phyloP scores from a whole-genome alignment of 1,140 invertebrate genomes.

The Drosophila tristis region DNA sequence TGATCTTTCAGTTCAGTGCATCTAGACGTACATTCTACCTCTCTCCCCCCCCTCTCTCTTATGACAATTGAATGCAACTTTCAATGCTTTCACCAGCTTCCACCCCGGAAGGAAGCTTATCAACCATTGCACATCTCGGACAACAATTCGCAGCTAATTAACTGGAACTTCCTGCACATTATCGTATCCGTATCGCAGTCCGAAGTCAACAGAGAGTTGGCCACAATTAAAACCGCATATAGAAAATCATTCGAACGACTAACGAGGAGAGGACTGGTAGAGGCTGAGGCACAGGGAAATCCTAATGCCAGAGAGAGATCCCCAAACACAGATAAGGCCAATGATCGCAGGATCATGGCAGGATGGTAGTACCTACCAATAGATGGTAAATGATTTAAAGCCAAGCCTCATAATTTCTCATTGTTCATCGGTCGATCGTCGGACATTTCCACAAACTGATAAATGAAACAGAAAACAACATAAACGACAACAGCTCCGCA shows the following conservation, averaged over 20 bases:
- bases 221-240: conserved; percentile 78
- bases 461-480: conserved; percentile 75
- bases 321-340: conserved; percentile 47
- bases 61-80: conserved; percentile 33
- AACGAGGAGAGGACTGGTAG: conserved; percentile 11
- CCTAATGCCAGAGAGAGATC: conserved; percentile 33
- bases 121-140: conserved; percentile 45
- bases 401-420: conserved; percentile 78
- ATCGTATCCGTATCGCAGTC: not conserved
- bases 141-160: conserved; percentile 78
- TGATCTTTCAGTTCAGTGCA: not conserved
- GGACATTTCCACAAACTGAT: conserved; percentile 73
- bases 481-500: conserved; percentile 56
- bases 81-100: conserved; percentile 10
- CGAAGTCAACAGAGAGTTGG: conserved; percentile 13
- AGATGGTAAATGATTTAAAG: conserved; percentile 75
- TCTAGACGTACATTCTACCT: not conserved
- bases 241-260: conserved; percentile 73
- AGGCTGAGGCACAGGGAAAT: conserved; percentile 11
- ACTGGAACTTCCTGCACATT: conserved; percentile 50
- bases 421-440: conserved; percentile 53
- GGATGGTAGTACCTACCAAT: not conserved
- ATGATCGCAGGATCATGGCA: conserved; percentile 43
- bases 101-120: conserved; percentile 48
- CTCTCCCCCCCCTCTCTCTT: not conserved